A percentile compares a stretch with the other conserved stretches of the same genome.
These are phyloP conservation scores for Cliona cf. orientalis DNA, from an alignment of 37 sponge, comb jelly and placozoan genomes.

Conservation along the genomic window DNA sequence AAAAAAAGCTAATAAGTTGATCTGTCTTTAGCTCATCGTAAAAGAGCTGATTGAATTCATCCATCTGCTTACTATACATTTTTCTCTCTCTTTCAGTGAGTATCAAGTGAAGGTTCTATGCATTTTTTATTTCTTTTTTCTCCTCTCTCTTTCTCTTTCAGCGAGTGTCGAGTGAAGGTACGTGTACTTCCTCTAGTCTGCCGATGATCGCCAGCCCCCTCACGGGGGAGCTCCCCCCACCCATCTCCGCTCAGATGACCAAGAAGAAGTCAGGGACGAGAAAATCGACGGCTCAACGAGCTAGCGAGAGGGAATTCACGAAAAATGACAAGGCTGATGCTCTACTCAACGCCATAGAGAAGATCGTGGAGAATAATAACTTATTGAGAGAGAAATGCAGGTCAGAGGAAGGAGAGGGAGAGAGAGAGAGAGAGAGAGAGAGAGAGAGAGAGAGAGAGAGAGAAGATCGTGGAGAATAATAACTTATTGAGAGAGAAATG, in stretches of 20 bases:
- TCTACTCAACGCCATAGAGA: slow-evolving; percentile 27
- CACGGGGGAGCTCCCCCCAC: background rate
- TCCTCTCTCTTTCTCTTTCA: too few relatives aligned
- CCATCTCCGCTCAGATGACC: background rate
- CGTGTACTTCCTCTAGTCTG: too few relatives aligned
- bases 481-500: background rate
- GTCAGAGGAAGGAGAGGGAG: background rate
- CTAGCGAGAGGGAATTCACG: slow-evolving; percentile 24
- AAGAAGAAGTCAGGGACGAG: background rate
- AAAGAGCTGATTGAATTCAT: too few relatives aligned
- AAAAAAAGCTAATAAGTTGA: too few relatives aligned
- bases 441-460: slow-evolving; percentile 15
- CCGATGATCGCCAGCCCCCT: background rate
- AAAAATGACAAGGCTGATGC: slow-evolving; percentile 17
- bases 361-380: slow-evolving; percentile 33
- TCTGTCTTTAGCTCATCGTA: too few relatives aligned
- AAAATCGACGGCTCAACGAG: background rate
- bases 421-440: background rate
- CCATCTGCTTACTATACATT: too few relatives aligned
- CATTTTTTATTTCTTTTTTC: too few relatives aligned
- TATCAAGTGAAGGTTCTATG: too few relatives aligned
- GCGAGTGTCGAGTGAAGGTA: too few relatives aligned
- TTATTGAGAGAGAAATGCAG: slow-evolving; percentile 13
- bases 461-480: slow-evolving; percentile 40
- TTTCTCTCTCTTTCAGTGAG: too few relatives aligned